Evolutionary conservation across 2,797 vertebrate species (phyloP).

Genomic region (Gila robusta): DNA sequence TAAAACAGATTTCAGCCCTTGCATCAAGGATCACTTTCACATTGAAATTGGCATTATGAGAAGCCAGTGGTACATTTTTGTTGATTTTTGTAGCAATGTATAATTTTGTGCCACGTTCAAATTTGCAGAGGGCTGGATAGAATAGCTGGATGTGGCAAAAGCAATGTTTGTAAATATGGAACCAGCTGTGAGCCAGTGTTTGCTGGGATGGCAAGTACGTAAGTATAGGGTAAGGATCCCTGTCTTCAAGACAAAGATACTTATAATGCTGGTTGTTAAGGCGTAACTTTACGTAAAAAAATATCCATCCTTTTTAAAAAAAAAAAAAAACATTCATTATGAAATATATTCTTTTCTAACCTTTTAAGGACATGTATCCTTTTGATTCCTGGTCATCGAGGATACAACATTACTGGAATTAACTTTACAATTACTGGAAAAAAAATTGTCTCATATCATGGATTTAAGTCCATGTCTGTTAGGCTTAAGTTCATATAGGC

Average conservation of each 20-base stretch:
- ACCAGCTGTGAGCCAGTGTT: constrained; percentile 12
- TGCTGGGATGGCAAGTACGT: constrained; percentile 12
- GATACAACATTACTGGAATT: neutral
- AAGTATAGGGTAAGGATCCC: constrained; percentile 26
- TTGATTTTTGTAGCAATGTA: constrained; percentile 19
- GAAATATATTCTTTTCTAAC: neutral
- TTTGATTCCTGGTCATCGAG: neutral
- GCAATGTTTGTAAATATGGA: constrained; percentile 30
- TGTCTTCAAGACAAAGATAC: neutral
- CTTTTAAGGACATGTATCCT: neutral
- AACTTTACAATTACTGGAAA: neutral
- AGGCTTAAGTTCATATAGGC: neutral
- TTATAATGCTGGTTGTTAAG: constrained; percentile 8
- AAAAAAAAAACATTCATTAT: neutral
- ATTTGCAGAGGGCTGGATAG: constrained; percentile 7
- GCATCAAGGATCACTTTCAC: constrained; percentile 27
- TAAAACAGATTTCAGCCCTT: constrained; percentile 45
- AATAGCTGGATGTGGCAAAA: constrained; percentile 16
- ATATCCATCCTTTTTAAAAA: neutral
- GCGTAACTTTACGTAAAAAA: neutral
- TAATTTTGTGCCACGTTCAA: constrained; percentile 36
- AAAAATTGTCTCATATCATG: neutral
- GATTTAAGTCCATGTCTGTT: constrained; percentile 7
- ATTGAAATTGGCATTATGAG: constrained; percentile 20
- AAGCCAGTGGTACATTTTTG: constrained; percentile 39